A percentile compares a stretch with the other conserved stretches of the same genome.
Evolutionary conservation across 92 coral and sea anemone genomes (phyloP).

Genomic region (Siderastrea siderea): DNA sequence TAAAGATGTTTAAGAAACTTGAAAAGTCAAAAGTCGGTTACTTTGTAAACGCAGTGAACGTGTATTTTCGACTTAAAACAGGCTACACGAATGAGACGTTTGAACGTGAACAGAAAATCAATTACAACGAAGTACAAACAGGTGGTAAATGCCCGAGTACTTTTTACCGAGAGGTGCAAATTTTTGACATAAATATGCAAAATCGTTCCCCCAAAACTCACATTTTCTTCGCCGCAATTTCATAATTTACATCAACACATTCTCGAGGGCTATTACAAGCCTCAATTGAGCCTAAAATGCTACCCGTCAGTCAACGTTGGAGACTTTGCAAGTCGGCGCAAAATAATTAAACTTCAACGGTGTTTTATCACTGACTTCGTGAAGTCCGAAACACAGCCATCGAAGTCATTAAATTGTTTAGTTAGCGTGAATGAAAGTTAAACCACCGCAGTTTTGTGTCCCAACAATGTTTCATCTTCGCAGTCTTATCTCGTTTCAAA

Average conservation of each 20-base stretch:
- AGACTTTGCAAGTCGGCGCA: neutral
- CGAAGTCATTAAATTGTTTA: constrained; percentile 22
- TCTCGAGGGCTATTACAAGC: constrained; percentile 11
- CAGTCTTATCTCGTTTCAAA: neutral
- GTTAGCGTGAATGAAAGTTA: neutral
- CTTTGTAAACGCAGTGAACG: neutral
- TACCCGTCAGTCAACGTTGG: constrained; percentile 11
- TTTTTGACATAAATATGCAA: constrained; percentile 41
- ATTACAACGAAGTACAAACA: constrained; percentile 28
- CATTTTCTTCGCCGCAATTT: constrained; percentile 47
- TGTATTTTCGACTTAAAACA: neutral
- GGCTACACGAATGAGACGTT: neutral
- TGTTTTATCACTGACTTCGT: constrained; percentile 11
- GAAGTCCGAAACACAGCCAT: constrained; percentile 31
- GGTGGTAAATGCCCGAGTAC: constrained; percentile 32
- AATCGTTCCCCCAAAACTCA: constrained; percentile 20
- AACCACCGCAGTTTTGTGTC: neutral
- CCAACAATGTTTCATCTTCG: neutral
- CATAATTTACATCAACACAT: constrained; percentile 36
- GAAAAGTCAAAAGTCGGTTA: neutral
- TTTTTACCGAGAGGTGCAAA: constrained; percentile 32
- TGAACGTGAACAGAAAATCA: constrained; percentile 39
- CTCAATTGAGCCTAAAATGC: constrained; percentile 21
- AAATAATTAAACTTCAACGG: constrained; percentile 33
- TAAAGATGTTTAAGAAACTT: neutral